phyloP scores from a whole-genome alignment of 37 sponge, comb jelly and placozoan genomes.

The Chondrilla cf. caribensis region DNA sequence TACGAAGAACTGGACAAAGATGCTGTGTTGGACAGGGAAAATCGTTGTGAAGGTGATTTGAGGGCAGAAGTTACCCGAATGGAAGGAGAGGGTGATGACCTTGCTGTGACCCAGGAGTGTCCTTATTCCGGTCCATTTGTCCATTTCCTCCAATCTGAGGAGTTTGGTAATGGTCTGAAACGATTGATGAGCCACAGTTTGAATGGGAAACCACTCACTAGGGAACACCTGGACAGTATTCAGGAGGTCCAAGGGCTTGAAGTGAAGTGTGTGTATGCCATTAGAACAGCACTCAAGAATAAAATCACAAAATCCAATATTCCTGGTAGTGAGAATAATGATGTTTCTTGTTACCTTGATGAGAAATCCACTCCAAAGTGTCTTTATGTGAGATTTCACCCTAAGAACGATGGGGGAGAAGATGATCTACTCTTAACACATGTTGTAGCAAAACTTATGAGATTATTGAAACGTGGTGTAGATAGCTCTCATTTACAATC shows the following conservation, averaged over 20 bases:
- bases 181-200: background rate
- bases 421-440: background rate
- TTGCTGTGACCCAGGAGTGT: background rate
- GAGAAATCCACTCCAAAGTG: background rate
- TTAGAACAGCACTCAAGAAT: background rate
- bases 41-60: conserved; percentile 29
- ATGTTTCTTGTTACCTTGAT: conserved; percentile 7
- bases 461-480: background rate
- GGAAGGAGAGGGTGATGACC: background rate
- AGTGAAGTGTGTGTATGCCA: conserved; percentile 12
- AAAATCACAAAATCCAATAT: background rate
- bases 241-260: background rate
- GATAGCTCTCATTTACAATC: background rate
- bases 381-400: conserved; percentile 13
- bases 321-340: background rate
- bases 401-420: background rate
- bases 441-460: background rate
- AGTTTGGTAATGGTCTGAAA: conserved; percentile 11
- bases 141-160: background rate
- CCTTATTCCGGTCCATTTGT: background rate
- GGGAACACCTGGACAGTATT: background rate
- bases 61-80: background rate
- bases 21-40: background rate
- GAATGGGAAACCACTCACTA: background rate
- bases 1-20: conserved; percentile 34